phyloP scores from a whole-genome alignment of 2,113 vertebrate species.

The Sarotherodon lohbergeri region DNA sequence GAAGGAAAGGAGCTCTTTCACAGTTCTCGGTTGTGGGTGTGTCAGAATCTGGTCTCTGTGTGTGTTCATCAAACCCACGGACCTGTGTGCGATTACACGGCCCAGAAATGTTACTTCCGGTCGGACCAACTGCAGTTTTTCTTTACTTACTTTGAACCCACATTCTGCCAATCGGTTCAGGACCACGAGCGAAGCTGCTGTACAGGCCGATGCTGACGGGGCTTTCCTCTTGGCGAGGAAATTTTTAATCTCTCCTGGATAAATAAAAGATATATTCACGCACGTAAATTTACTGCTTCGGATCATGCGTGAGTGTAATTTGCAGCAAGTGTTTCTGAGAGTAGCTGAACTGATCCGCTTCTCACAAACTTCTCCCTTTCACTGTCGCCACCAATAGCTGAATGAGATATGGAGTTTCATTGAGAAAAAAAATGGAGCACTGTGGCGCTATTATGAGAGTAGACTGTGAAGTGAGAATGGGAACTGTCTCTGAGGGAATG shows the following conservation, averaged over 20 bases:
- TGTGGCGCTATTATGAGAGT: constrained; percentile 59
- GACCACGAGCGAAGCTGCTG: too few species aligned
- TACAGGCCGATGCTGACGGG: too few species aligned
- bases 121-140: too few species aligned
- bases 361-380: constrained; percentile 24
- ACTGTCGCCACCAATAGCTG: constrained; percentile 37
- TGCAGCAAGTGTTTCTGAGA: constrained; percentile 5
- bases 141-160: too few species aligned
- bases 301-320: background rate
- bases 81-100: too few species aligned
- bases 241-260: background rate
- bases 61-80: too few species aligned
- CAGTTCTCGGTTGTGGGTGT: too few species aligned
- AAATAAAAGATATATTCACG: background rate
- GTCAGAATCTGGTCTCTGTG: too few species aligned
- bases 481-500: constrained; percentile 61
- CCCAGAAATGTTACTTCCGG: too few species aligned
- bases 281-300: background rate
- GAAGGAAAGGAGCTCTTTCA: too few species aligned
- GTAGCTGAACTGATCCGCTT: background rate
- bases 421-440: constrained; percentile 45
- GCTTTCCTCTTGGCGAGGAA: background rate
- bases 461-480: constrained; percentile 56
- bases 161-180: too few species aligned
- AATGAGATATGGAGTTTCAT: constrained; percentile 68